A percentile compares a stretch with the other conserved stretches of the same genome.
phyloP scores from a whole-genome alignment of 2,113 vertebrate genomes.

The Daboia siamensis region DNA sequence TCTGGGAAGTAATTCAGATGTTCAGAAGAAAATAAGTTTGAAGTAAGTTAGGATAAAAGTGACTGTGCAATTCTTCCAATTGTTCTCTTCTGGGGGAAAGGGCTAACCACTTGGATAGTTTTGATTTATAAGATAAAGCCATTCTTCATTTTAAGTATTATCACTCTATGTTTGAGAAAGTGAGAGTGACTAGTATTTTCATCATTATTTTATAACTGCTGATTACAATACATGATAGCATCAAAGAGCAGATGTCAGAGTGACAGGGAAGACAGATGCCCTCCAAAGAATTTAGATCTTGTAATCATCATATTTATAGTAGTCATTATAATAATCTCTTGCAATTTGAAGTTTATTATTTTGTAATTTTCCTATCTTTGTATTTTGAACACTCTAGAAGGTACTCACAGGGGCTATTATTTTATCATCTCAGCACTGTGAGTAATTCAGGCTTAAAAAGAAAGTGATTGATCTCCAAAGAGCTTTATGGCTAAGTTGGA shows the following conservation, averaged over 20 bases:
- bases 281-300: not conserved
- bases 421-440: not conserved
- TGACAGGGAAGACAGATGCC: slow-evolving; percentile 1
- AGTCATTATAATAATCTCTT: slow-evolving; percentile 3
- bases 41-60: not conserved
- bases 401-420: not conserved
- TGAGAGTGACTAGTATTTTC: not conserved
- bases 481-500: not conserved
- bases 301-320: not conserved
- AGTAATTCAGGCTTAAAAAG: not conserved
- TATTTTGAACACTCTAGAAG: not conserved
- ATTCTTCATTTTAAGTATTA: not conserved
- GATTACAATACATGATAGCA: not conserved
- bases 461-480: not conserved
- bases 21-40: slow-evolving; percentile 24
- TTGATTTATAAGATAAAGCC: not conserved
- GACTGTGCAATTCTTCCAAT: not conserved
- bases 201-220: not conserved
- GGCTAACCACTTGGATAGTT: not conserved
- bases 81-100: not conserved
- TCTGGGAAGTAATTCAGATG: slow-evolving; percentile 19
- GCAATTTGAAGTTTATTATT: not conserved
- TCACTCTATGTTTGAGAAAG: not conserved
- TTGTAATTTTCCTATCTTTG: not conserved
- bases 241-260: not conserved